These are phyloP conservation scores for Drosophila nasuta DNA, from an alignment of 1,140 invertebrate genomes.

Conservation along the genomic window DNA sequence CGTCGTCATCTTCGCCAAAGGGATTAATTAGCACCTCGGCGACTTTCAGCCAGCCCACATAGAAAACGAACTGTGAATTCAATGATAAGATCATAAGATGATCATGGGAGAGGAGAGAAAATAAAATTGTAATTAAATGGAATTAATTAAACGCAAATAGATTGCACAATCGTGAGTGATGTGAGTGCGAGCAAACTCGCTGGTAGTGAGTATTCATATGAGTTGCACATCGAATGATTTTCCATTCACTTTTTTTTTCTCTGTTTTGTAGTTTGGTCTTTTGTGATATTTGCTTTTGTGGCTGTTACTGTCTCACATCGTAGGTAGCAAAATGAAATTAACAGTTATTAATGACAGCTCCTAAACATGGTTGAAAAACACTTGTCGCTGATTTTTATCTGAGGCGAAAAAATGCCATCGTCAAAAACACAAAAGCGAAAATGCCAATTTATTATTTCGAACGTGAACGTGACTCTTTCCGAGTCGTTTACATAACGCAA, in stretches of 20 bases:
- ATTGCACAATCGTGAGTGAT: background rate
- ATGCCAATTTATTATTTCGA: conserved; percentile 59
- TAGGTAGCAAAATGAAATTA: conserved; percentile 45
- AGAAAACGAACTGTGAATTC: conserved; percentile 94
- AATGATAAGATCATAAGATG: conserved; percentile 42
- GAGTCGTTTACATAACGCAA: conserved; percentile 71
- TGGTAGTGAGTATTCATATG: conserved; percentile 12
- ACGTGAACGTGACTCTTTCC: conserved; percentile 66
- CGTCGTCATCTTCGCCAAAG: conserved; percentile 97
- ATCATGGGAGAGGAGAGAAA: conserved; percentile 17
- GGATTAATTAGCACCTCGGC: conserved; percentile 96
- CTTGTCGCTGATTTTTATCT: conserved; percentile 64
- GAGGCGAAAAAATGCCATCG: conserved; percentile 38
- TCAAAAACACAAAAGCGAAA: conserved; percentile 45
- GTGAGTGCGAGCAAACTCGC: background rate
- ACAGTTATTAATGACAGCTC: conserved; percentile 62
- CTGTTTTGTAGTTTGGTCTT: conserved; percentile 28
- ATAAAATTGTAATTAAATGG: conserved; percentile 30
- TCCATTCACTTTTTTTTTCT: conserved; percentile 62
- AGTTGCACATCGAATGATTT: conserved; percentile 43
- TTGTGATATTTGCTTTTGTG: conserved; percentile 22
- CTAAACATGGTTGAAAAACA: conserved; percentile 56
- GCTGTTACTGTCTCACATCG: background rate
- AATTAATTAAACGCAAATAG: conserved; percentile 28
- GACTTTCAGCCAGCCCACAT: conserved; percentile 98